These are phyloP conservation scores for Gymnosoma rotundatum DNA, from an alignment of 2,888 invertebrate genomes.

Conservation along the genomic window DNA sequence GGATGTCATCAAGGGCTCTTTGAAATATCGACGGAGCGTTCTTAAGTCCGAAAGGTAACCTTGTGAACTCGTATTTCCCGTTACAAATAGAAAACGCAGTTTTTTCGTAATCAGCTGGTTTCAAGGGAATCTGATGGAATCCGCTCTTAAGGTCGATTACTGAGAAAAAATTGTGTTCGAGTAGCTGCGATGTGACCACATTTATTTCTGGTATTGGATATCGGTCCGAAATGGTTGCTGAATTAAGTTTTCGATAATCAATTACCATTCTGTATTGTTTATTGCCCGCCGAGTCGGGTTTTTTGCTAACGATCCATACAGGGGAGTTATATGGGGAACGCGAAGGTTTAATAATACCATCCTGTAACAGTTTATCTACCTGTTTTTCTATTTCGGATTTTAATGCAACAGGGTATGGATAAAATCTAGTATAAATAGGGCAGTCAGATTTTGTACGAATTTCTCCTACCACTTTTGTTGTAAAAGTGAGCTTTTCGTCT, in stretches of 20 bases:
- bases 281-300: no score
- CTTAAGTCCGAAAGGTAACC: no score
- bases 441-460: not conserved
- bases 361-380: not conserved
- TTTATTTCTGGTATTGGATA: slow-evolving; percentile 51
- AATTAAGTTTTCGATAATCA: slow-evolving; percentile 43
- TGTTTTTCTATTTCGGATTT: not conserved
- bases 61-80: no score
- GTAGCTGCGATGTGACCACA: slow-evolving; percentile 13
- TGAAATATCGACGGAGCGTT: no score
- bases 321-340: no score
- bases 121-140: slow-evolving; percentile 16
- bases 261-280: slow-evolving; percentile 14
- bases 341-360: no score
- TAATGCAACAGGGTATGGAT: not conserved
- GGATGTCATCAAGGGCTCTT: no score
- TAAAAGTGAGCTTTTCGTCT: no score
- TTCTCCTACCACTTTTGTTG: no score
- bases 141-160: no score
- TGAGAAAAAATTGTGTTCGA: not conserved
- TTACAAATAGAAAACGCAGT: slow-evolving; percentile 25
- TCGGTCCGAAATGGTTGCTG: slow-evolving; percentile 36
- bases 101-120: slow-evolving; percentile 44
- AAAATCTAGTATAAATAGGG: not conserved
- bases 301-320: not conserved